These are phyloP conservation scores for Caloenas nicobarica DNA, from an alignment of 2,113 vertebrate species.

Conservation along the genomic window DNA sequence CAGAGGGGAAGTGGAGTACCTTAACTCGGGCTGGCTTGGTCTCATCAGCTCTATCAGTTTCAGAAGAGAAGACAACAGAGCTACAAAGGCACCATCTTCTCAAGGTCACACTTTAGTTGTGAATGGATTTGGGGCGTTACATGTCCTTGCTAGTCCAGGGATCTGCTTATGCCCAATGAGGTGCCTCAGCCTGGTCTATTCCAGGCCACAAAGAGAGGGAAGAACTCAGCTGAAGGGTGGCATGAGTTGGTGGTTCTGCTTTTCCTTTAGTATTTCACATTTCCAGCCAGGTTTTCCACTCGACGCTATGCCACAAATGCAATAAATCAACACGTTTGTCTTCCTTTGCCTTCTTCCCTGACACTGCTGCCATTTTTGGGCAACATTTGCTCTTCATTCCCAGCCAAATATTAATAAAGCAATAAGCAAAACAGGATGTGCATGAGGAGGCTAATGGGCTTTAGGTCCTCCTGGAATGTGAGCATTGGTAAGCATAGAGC, in stretches of 20 bases:
- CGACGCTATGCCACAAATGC: neutral
- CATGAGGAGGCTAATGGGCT: conserved; percentile 18
- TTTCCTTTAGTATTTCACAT: neutral
- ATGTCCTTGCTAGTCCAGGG: neutral
- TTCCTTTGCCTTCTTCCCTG: neutral
- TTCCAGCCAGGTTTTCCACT: neutral
- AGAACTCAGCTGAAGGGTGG: neutral
- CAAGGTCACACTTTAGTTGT: neutral
- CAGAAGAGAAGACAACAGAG: neutral
- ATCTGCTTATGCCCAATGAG: neutral
- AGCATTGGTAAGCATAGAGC: neutral
- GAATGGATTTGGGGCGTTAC: neutral
- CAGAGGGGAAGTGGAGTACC: neutral
- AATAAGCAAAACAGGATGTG: conserved; percentile 29
- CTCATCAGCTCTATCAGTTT: neutral
- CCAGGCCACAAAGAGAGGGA: neutral
- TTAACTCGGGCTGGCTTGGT: neutral
- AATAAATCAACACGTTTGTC: neutral
- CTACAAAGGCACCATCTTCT: neutral
- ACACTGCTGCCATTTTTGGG: conserved; percentile 22
- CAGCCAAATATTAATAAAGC: conserved; percentile 23
- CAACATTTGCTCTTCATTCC: conserved; percentile 12
- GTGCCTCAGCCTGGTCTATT: neutral
- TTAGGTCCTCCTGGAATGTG: neutral
- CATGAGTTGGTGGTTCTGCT: neutral